Conservation (phyloP, 2,888 invertebrate species). For the Thalpophila matura region DNA sequence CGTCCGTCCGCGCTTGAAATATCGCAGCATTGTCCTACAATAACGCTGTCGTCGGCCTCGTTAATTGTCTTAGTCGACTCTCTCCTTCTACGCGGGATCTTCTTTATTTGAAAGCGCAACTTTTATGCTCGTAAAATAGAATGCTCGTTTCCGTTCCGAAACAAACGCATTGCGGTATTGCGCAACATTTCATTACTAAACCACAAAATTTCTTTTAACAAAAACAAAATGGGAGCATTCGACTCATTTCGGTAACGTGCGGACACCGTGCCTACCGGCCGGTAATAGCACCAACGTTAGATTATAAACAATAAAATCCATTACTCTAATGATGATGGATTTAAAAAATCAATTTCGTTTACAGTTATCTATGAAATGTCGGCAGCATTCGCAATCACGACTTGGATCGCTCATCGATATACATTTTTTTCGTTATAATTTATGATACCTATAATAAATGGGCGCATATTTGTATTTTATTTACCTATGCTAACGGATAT, state of each 20-base stretch:
- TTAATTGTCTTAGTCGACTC: constrained; percentile 84
- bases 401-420: constrained; percentile 43
- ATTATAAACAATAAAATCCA: constrained; percentile 85
- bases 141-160: constrained; percentile 76
- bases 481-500: constrained; percentile 23
- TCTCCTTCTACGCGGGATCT: constrained; percentile 74
- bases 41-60: constrained; percentile 86
- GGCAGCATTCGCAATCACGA: constrained; percentile 71
- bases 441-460: constrained; percentile 38
- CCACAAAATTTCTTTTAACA: constrained; percentile 78
- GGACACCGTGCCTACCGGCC: constrained; percentile 78
- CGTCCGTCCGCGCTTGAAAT: constrained; percentile 82
- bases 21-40: constrained; percentile 87
- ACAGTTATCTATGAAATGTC: constrained; percentile 80
- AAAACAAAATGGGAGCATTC: constrained; percentile 79
- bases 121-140: constrained; percentile 79
- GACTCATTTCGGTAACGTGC: constrained; percentile 82
- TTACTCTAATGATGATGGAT: constrained; percentile 82
- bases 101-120: constrained; percentile 76
- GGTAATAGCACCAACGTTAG: constrained; percentile 80
- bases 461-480: constrained; percentile 33
- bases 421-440: constrained; percentile 38
- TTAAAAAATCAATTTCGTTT: constrained; percentile 85
- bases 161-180: constrained; percentile 73
- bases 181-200: constrained; percentile 75